phyloP scores from a whole-genome alignment of 1,140 invertebrate species.

The Trialeurodes vaporariorum region DNA sequence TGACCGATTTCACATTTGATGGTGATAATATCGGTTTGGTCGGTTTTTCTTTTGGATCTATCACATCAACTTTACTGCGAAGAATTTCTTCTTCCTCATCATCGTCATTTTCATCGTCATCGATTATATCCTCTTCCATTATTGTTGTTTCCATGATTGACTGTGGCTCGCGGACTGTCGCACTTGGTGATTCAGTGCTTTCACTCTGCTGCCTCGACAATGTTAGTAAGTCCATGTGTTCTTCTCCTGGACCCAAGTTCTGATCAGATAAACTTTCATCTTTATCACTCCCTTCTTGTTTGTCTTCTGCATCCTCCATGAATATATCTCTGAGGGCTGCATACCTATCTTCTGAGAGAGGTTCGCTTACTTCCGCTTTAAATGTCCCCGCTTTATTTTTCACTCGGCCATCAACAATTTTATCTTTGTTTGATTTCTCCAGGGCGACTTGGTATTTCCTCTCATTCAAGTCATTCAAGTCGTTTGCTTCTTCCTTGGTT shows the following conservation, averaged over 20 bases:
- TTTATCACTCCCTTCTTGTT: conserved; percentile 18
- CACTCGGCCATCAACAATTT: conserved; percentile 21
- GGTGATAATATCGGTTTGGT: background rate
- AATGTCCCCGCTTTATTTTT: background rate
- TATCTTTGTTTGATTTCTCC: conserved; percentile 22
- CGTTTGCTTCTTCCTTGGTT: conserved; percentile 37
- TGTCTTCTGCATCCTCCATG: conserved; percentile 39
- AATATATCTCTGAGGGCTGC: conserved; percentile 57
- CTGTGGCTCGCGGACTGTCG: conserved; percentile 23
- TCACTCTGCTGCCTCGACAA: conserved; percentile 27
- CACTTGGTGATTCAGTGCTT: conserved; percentile 25
- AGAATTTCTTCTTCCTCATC: conserved; percentile 8
- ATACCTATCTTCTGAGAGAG: conserved; percentile 44
- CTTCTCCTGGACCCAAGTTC: conserved; percentile 17
- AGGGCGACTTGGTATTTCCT: conserved; percentile 18
- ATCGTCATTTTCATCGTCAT: conserved; percentile 21
- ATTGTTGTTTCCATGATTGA: conserved; percentile 29
- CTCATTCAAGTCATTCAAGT: conserved; percentile 31
- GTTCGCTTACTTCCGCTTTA: background rate
- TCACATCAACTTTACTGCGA: background rate
- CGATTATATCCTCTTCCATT: conserved; percentile 27
- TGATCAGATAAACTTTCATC: conserved; percentile 13
- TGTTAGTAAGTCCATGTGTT: conserved; percentile 24
- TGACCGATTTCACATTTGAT: background rate
- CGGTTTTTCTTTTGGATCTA: background rate